phyloP scores from a whole-genome alignment of 2,797 vertebrate species.

The Thamnophis elegans region DNA sequence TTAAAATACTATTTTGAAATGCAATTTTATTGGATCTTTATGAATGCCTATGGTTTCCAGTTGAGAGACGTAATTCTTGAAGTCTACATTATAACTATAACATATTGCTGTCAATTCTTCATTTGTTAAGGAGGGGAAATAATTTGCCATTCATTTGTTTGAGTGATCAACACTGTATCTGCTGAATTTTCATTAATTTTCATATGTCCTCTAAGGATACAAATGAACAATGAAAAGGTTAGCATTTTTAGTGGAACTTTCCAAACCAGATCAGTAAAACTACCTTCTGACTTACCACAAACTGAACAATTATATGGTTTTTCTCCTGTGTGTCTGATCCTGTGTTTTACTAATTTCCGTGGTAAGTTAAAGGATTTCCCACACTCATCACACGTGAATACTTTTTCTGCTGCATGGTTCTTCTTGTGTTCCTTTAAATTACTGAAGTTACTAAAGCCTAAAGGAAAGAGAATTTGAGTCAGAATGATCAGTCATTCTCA shows the following conservation, averaged over 20 bases:
- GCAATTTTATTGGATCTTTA: neutral
- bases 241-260: neutral
- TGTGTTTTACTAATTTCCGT: constrained; percentile 92
- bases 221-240: neutral
- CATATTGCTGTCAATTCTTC: neutral
- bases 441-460: constrained; percentile 96
- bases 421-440: constrained; percentile 98
- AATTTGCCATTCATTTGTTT: neutral
- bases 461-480: neutral
- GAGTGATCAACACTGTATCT: neutral
- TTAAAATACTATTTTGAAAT: neutral
- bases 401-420: constrained; percentile 88
- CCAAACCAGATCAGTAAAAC: neutral
- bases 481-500: constrained; percentile 1
- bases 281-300: constrained; percentile 77
- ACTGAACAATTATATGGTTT: constrained; percentile 91
- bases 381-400: constrained; percentile 94
- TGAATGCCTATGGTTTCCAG: neutral
- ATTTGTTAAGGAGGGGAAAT: neutral
- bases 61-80: neutral
- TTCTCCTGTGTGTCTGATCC: constrained; percentile 86
- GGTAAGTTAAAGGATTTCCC: constrained; percentile 97
- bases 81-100: neutral
- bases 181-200: constrained; percentile 7
- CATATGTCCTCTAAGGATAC: constrained; percentile 12